A percentile compares a stretch with the other conserved stretches of the same genome.
phyloP scores from a whole-genome alignment of 2,113 vertebrate species.

The Actenoides hombroni region DNA sequence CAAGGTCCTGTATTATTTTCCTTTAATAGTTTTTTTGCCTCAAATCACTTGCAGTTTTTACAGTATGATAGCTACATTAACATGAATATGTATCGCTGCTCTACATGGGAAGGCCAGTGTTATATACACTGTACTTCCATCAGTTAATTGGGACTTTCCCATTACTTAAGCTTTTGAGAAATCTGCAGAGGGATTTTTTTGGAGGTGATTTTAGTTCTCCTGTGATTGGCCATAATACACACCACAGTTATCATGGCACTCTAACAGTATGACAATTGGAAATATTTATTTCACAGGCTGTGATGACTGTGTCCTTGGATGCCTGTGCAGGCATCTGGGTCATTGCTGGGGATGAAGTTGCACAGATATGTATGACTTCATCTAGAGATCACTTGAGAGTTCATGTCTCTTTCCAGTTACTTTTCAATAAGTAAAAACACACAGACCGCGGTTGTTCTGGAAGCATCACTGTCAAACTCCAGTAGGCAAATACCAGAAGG shows the following conservation, averaged over 20 bases:
- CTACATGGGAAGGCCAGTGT: not conserved
- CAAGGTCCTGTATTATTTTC: conserved; percentile 3
- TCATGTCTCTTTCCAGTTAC: not conserved
- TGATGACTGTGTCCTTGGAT: not conserved
- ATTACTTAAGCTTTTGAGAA: not conserved
- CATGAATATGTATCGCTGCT: not conserved
- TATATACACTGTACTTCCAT: not conserved
- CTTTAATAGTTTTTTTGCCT: not conserved
- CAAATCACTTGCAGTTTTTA: conserved; percentile 12
- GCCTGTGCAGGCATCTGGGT: not conserved
- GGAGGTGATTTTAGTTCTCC: not conserved
- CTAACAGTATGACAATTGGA: not conserved
- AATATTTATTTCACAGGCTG: not conserved
- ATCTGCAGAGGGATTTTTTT: not conserved
- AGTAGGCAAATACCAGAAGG: not conserved
- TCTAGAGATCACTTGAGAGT: not conserved
- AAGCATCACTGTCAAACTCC: not conserved
- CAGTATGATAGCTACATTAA: not conserved
- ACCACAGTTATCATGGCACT: not conserved
- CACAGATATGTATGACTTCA: not conserved
- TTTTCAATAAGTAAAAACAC: not conserved
- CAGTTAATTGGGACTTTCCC: not conserved
- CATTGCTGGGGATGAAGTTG: not conserved
- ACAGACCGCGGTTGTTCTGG: not conserved
- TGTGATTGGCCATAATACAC: not conserved